phyloP scores from a whole-genome alignment of 1,140 invertebrate species.

The Holotrichia oblita region DNA sequence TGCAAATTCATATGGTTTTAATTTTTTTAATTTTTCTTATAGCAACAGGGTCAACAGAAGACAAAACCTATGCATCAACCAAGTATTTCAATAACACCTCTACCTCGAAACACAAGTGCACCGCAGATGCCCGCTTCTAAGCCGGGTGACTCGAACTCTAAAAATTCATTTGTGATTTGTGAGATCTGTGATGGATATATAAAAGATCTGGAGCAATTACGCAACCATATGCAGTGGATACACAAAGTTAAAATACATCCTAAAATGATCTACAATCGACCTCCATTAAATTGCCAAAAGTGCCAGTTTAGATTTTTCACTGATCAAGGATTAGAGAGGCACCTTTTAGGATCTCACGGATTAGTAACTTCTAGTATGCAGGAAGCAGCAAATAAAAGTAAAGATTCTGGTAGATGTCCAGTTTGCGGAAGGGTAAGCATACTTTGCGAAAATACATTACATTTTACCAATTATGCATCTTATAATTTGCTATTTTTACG shows the following conservation, averaged over 20 bases:
- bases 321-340: conserved; percentile 87
- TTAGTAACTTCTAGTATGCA: conserved; percentile 96
- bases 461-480: too few species aligned
- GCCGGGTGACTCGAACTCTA: conserved; percentile 64
- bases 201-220: conserved; percentile 90
- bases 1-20: neutral
- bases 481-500: too few species aligned
- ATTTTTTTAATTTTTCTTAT: neutral
- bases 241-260: conserved; percentile 97
- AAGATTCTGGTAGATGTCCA: conserved; percentile 92
- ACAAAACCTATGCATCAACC: conserved; percentile 74
- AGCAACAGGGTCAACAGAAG: conserved; percentile 43
- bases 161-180: conserved; percentile 90
- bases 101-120: conserved; percentile 68
- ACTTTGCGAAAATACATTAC: neutral
- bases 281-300: conserved; percentile 94
- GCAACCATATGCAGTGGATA: conserved; percentile 96
- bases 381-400: conserved; percentile 93
- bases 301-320: conserved; percentile 87
- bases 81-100: conserved; percentile 90
- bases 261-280: conserved; percentile 94
- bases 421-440: conserved; percentile 85
- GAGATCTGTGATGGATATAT: conserved; percentile 96
- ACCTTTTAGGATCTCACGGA: conserved; percentile 92
- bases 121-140: conserved; percentile 57